Conservation (phyloP, 2,113 vertebrate species). For the Vanacampus margaritifer region DNA sequence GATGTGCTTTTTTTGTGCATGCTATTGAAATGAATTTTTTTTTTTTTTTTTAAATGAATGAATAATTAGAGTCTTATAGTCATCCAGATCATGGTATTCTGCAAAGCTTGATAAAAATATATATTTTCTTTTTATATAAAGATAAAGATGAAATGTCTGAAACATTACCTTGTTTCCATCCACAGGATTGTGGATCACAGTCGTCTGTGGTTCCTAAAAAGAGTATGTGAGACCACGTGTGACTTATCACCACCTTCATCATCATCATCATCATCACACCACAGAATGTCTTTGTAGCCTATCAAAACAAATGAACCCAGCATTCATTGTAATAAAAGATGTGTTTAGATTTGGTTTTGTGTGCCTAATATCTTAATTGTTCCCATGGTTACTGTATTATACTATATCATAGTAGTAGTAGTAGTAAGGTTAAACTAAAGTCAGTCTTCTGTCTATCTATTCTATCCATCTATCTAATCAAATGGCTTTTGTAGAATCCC, state of each 20-base stretch:
- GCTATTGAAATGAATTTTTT: too few species aligned
- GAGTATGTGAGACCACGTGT: slow-evolving; percentile 71
- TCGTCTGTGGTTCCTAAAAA: slow-evolving; percentile 92
- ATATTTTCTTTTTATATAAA: too few species aligned
- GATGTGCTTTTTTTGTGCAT: too few species aligned
- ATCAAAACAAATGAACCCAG: background rate
- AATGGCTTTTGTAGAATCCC: slow-evolving; percentile 48
- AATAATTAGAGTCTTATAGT: too few species aligned
- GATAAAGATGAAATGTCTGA: background rate
- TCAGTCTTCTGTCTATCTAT: background rate
- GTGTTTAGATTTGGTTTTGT: background rate
- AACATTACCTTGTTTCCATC: slow-evolving; percentile 95
- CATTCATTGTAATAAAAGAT: background rate
- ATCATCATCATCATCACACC: background rate
- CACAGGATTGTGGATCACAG: slow-evolving; percentile 95
- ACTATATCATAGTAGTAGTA: background rate
- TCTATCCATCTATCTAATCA: slow-evolving; percentile 21
- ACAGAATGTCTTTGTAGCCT: background rate
- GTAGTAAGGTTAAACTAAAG: background rate
- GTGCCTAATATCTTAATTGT: background rate
- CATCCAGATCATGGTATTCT: too few species aligned
- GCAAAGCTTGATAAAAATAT: too few species aligned
- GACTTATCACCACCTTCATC: slow-evolving; percentile 23
- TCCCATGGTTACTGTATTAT: background rate
- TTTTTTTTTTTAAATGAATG: too few species aligned